phyloP scores from a whole-genome alignment of 1,140 invertebrate species.

The Drosophila simulans region DNA sequence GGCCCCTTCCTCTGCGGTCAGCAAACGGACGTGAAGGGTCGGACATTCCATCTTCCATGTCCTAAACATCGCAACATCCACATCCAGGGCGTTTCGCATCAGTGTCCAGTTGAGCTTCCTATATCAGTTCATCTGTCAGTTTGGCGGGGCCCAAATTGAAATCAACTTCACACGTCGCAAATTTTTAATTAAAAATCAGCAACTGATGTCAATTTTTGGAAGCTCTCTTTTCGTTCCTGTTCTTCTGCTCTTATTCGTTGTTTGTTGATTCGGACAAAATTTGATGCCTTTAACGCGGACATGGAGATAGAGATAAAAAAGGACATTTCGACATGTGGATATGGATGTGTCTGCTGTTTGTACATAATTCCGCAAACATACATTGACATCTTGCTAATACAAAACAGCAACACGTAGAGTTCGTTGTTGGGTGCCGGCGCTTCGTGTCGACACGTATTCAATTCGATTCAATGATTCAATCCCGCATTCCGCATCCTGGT shows the following conservation, averaged over 20 bases:
- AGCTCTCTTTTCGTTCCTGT: background rate
- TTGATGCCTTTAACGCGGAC: constrained; percentile 70
- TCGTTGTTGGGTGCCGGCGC: constrained; percentile 36
- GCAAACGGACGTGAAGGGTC: constrained; percentile 22
- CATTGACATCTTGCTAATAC: constrained; percentile 77
- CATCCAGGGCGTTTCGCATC: constrained; percentile 18
- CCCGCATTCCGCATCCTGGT: constrained; percentile 12
- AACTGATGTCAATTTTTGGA: constrained; percentile 76
- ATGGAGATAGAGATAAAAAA: constrained; percentile 9
- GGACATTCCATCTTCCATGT: constrained; percentile 26
- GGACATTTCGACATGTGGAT: constrained; percentile 15
- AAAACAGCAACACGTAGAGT: constrained; percentile 52
- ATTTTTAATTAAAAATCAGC: constrained; percentile 84
- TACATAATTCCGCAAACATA: constrained; percentile 71
- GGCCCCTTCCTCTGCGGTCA: constrained; percentile 30
- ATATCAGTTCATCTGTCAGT: constrained; percentile 47
- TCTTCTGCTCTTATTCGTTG: constrained; percentile 5
- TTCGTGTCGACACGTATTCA: constrained; percentile 79
- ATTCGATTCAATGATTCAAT: constrained; percentile 79
- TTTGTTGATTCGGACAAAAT: constrained; percentile 66
- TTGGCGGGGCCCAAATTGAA: constrained; percentile 64
- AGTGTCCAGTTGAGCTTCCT: constrained; percentile 1
- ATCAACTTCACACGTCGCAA: constrained; percentile 82
- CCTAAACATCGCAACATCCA: constrained; percentile 11
- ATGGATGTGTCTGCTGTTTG: constrained; percentile 37